A percentile compares a stretch with the other conserved stretches of the same genome.
Evolutionary conservation across 2,797 vertebrate genomes (phyloP).

Genomic region (Oryzias sinensis): DNA sequence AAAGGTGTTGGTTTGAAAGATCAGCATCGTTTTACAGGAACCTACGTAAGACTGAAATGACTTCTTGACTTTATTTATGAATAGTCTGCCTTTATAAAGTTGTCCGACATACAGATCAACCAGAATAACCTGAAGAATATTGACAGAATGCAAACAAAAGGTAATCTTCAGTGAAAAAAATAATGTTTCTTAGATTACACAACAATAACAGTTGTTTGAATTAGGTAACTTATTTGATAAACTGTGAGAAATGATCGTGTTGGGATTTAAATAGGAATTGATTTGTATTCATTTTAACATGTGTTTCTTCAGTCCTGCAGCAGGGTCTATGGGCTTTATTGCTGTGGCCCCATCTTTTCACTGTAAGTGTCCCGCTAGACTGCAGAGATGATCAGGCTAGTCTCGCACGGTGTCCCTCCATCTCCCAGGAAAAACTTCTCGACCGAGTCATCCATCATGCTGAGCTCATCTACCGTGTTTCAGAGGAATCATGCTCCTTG

Average conservation of each 20-base stretch:
- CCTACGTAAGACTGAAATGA: constrained; percentile 37
- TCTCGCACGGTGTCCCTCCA: constrained; percentile 61
- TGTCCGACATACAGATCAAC: background rate
- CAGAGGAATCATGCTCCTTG: constrained; percentile 74
- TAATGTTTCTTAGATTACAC: background rate
- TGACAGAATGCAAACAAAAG: constrained; percentile 60
- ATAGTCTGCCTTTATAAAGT: constrained; percentile 58
- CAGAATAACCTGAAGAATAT: constrained; percentile 18
- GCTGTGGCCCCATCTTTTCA: constrained; percentile 52
- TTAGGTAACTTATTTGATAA: too few species aligned
- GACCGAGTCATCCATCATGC: constrained; percentile 79
- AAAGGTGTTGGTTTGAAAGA: constrained; percentile 16
- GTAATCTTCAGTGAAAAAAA: constrained; percentile 34
- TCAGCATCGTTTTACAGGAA: constrained; percentile 49
- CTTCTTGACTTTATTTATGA: constrained; percentile 56
- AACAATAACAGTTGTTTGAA: too few species aligned
- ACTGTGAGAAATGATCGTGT: too few species aligned
- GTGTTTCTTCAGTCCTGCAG: constrained; percentile 49
- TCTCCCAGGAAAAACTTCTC: constrained; percentile 79
- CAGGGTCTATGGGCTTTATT: constrained; percentile 42
- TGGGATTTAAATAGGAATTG: background rate
- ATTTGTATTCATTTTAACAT: constrained; percentile 3
- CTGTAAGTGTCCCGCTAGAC: constrained; percentile 58
- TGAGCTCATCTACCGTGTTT: constrained; percentile 77
- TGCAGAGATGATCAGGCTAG: constrained; percentile 65